Evolutionary conservation across 2,888 invertebrate genomes (phyloP).

Genomic region (Trichopria drosophilae): DNA sequence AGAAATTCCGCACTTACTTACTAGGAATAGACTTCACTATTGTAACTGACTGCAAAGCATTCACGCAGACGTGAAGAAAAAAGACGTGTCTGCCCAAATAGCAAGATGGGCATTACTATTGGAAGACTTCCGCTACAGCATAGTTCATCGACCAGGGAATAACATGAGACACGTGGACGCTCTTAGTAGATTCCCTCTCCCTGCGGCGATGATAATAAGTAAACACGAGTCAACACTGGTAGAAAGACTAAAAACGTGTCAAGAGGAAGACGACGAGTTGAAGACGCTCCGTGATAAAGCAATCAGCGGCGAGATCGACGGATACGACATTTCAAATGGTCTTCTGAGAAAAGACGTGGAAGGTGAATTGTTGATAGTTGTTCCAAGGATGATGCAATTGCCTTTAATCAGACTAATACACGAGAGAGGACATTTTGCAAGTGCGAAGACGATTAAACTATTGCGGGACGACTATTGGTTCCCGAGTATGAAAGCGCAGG

Average conservation of each 20-base stretch:
- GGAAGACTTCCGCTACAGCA: too few relatives aligned
- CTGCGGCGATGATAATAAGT: constrained; percentile 3
- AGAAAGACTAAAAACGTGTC: constrained; percentile 2
- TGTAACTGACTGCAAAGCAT: constrained; percentile 25
- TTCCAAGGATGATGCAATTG: constrained; percentile 19
- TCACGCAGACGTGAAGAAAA: constrained; percentile 21
- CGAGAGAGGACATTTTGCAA: constrained; percentile 25
- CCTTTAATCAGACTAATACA: constrained; percentile 17
- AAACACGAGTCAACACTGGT: too few relatives aligned
- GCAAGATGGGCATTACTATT: too few relatives aligned
- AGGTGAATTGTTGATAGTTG: constrained; percentile 15
- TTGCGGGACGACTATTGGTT: constrained; percentile 30
- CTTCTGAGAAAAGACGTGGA: constrained; percentile 4
- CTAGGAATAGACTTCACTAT: constrained; percentile 28
- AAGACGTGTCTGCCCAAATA: constrained; percentile 17
- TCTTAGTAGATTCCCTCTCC: constrained; percentile 7
- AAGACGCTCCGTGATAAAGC: too few relatives aligned
- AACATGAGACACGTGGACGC: constrained; percentile 30
- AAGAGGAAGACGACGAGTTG: constrained; percentile 3
- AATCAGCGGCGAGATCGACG: too few relatives aligned
- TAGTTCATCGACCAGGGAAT: too few relatives aligned
- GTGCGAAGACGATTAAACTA: too few relatives aligned
- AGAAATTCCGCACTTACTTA: constrained; percentile 29
- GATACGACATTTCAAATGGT: too few relatives aligned
- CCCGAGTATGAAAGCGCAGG: constrained; percentile 14